These are phyloP conservation scores for Rhimphoctona megacephalus DNA, from an alignment of 2,888 invertebrate species.

Conservation along the genomic window DNA sequence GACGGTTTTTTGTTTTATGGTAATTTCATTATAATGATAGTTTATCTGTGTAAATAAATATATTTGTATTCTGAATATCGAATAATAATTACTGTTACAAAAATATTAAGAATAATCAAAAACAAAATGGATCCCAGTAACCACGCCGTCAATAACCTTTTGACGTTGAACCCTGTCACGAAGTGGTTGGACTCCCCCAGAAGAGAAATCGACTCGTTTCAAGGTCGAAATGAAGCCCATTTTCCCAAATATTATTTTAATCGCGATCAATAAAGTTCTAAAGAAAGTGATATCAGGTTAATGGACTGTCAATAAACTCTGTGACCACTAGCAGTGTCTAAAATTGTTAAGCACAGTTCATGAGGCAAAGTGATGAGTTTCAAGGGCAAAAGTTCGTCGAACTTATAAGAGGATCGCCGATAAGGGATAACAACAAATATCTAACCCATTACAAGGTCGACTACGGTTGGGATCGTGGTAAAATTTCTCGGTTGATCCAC, in stretches of 20 bases:
- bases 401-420: background rate
- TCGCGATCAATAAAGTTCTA: background rate
- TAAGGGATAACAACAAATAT: background rate
- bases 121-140: too few relatives aligned
- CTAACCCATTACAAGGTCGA: slow-evolving; percentile 8
- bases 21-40: background rate
- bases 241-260: background rate
- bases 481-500: slow-evolving; percentile 1
- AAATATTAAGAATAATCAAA: background rate
- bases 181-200: too few relatives aligned
- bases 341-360: background rate
- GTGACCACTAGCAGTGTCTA: background rate
- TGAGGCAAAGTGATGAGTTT: background rate
- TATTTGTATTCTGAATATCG: too few relatives aligned
- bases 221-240: too few relatives aligned
- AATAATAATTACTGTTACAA: background rate
- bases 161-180: too few relatives aligned
- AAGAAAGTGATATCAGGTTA: background rate
- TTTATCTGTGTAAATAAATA: background rate
- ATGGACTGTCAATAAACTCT: background rate
- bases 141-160: too few relatives aligned
- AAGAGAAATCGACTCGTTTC: too few relatives aligned
- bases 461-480: background rate
- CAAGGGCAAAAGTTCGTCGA: slow-evolving; percentile 1
- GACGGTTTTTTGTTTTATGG: background rate